Evolutionary conservation across 1,140 invertebrate species (phyloP).

Genomic region (Drosophila kikkawai): DNA sequence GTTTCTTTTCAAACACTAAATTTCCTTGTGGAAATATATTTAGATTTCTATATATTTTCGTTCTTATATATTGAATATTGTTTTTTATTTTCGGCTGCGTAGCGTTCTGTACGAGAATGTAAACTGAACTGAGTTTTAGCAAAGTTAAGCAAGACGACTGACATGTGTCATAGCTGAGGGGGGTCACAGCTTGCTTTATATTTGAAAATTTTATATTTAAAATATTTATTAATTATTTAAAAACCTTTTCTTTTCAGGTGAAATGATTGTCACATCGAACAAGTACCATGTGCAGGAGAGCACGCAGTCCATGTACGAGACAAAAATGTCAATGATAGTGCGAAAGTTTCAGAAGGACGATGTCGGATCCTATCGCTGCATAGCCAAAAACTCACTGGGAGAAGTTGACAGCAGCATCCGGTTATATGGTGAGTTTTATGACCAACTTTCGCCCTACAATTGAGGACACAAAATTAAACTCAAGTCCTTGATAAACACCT

Average conservation of each 20-base stretch:
- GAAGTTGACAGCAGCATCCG: slow-evolving; percentile 95
- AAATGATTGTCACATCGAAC: slow-evolving; percentile 92
- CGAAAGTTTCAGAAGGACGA: slow-evolving; percentile 91
- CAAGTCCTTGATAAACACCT: not conserved
- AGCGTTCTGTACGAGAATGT: slow-evolving; percentile 17
- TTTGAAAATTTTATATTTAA: not conserved
- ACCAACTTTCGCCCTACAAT: not conserved
- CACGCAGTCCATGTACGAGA: slow-evolving; percentile 91
- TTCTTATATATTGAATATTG: slow-evolving; percentile 9
- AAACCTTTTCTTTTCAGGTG: slow-evolving; percentile 85
- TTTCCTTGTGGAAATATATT: slow-evolving; percentile 18
- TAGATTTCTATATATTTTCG: not conserved
- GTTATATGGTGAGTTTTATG: slow-evolving; percentile 92
- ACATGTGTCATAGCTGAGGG: not conserved
- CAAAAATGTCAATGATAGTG: slow-evolving; percentile 93
- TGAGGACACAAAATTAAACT: not conserved
- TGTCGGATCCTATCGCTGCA: slow-evolving; percentile 94
- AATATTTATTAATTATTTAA: no score
- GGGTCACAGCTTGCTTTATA: slow-evolving; percentile 3
- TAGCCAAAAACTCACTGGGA: slow-evolving; percentile 96
- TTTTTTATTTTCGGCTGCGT: slow-evolving; percentile 9
- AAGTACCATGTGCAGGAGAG: slow-evolving; percentile 93
- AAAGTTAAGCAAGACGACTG: not conserved
- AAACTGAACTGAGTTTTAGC: not conserved
- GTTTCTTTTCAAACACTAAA: not conserved